Evolutionary conservation across 2,113 vertebrate species (phyloP).

Genomic region (Gymnorhina tibicen): DNA sequence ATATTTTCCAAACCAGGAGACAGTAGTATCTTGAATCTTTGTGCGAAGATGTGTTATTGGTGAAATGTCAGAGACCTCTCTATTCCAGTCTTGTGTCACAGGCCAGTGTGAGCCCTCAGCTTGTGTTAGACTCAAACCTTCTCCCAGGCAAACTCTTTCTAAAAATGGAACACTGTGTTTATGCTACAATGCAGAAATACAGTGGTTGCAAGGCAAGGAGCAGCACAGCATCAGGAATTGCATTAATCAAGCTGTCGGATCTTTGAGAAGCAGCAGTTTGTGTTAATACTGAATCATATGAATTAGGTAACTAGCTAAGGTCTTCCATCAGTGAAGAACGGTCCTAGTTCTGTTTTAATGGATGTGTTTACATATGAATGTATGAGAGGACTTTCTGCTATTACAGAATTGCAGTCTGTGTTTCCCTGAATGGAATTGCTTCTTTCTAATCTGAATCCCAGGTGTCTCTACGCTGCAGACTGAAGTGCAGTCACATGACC

Average conservation of each 20-base stretch:
- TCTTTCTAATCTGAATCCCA: neutral
- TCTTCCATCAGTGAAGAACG: neutral
- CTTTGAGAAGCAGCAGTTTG: neutral
- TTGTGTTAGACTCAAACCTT: constrained; percentile 57
- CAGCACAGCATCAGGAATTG: neutral
- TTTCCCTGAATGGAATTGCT: neutral
- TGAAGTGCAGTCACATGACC: neutral
- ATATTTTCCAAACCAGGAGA: neutral
- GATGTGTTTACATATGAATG: neutral
- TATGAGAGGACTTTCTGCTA: neutral
- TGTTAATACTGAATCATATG: neutral
- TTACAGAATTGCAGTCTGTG: neutral
- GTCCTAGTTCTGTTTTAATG: neutral
- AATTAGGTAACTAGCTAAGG: neutral
- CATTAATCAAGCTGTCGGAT: neutral
- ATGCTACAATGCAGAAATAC: neutral
- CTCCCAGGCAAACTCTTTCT: constrained; percentile 46
- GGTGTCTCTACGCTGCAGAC: neutral
- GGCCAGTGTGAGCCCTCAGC: neutral
- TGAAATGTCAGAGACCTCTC: neutral
- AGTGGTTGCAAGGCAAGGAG: neutral
- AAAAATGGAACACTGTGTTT: constrained; percentile 38
- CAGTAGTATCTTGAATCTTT: neutral
- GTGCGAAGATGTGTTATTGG: neutral
- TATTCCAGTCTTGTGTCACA: neutral